Conservation (phyloP, 2,113 vertebrate genomes). For the Chlorocebus sabaeus region DNA sequence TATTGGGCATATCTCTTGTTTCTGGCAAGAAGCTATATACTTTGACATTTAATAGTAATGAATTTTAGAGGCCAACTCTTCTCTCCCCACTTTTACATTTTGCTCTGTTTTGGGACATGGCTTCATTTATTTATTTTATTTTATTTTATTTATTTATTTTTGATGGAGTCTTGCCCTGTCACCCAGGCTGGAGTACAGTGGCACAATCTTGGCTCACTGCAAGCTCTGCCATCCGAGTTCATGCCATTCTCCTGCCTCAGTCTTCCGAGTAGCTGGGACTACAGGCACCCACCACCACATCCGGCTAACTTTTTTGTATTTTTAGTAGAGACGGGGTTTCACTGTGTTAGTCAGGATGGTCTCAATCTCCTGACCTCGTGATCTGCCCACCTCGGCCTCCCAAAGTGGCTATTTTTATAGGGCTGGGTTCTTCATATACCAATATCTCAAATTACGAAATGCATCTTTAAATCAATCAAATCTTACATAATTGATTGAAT, state of each 20-base stretch:
- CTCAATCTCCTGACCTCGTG: too few relatives aligned
- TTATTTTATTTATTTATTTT: neutral
- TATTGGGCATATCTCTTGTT: slow-evolving; percentile 66
- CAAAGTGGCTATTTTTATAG: neutral
- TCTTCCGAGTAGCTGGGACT: too few relatives aligned
- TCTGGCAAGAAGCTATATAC: slow-evolving; percentile 50
- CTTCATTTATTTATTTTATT: neutral
- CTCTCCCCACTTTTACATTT: neutral
- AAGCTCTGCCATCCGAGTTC: too few relatives aligned
- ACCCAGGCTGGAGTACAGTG: too few relatives aligned
- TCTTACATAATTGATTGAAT: slow-evolving; percentile 68
- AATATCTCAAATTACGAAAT: slow-evolving; percentile 56
- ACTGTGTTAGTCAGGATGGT: too few relatives aligned
- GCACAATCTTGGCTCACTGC: too few relatives aligned
- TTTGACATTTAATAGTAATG: slow-evolving; percentile 56
- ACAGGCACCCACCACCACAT: too few relatives aligned
- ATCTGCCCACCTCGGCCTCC: too few relatives aligned
- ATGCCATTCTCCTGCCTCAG: too few relatives aligned
- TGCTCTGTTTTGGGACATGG: neutral
- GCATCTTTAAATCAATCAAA: slow-evolving; percentile 60
- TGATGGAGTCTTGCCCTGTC: too few relatives aligned
- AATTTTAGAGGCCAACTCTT: slow-evolving; percentile 58
- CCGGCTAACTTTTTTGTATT: too few relatives aligned
- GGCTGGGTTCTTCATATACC: slow-evolving; percentile 45
- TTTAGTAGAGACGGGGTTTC: too few relatives aligned